These are phyloP conservation scores for Triplophysa dalaica DNA, from an alignment of 2,113 vertebrate species.

Conservation along the genomic window DNA sequence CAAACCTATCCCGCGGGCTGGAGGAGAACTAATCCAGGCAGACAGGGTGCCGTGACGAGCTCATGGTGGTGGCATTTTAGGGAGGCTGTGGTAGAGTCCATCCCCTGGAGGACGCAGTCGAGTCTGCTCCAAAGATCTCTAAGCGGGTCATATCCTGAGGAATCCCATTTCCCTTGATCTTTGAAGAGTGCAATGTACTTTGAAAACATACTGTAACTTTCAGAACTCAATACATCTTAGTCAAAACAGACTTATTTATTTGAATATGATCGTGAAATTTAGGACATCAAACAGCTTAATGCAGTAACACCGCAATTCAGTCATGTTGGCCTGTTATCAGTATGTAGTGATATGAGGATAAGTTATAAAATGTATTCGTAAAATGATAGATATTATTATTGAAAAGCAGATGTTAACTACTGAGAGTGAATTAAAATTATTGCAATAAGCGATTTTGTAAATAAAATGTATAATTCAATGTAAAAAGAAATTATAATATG, in stretches of 20 bases:
- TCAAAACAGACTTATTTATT: neutral
- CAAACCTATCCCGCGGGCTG: constrained; percentile 58
- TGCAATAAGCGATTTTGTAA: no score
- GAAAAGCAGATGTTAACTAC: no score
- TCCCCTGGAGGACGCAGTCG: constrained; percentile 62
- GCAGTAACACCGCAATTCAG: no score
- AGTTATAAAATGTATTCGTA: no score
- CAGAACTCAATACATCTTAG: neutral
- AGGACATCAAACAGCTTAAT: no score
- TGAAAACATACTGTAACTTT: neutral
- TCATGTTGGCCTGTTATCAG: no score
- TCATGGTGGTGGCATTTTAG: constrained; percentile 67
- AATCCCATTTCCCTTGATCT: neutral
- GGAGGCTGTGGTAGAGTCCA: constrained; percentile 61
- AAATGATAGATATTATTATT: no score
- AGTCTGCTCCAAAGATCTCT: constrained; percentile 28
- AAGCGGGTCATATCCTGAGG: constrained; percentile 8
- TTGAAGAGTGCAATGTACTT: neutral
- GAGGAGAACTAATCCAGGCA: constrained; percentile 65
- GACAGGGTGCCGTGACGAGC: constrained; percentile 72
- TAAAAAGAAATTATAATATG: no score
- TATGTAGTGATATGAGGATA: no score
- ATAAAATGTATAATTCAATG: neutral
- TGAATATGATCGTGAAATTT: no score
- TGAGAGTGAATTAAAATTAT: no score